These are phyloP conservation scores for Margaritifera margaritifera DNA, from an alignment of 2,888 invertebrate species.

Conservation along the genomic window DNA sequence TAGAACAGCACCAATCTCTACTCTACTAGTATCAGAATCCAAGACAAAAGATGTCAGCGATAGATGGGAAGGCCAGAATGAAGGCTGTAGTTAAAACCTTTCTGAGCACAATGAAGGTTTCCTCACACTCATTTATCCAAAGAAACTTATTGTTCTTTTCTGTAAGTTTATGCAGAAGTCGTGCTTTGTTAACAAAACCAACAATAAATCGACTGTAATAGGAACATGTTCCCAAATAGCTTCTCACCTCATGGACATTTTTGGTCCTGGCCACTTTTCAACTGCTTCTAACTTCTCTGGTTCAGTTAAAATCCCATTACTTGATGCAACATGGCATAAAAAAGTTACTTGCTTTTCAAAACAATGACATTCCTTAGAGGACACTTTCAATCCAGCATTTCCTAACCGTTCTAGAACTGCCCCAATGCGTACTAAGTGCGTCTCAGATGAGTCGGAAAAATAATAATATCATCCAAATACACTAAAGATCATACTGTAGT, in stretches of 20 bases:
- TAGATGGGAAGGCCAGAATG: background rate
- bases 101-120: conserved; percentile 1
- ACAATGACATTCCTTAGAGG: no score
- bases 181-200: conserved; percentile 31
- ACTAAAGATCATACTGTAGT: no score
- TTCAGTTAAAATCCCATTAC: conserved; percentile 26
- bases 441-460: no score
- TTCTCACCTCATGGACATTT: no score
- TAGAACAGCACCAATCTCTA: conserved; percentile 20
- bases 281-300: no score
- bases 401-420: no score
- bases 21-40: conserved; percentile 17
- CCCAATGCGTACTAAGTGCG: no score
- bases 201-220: conserved; percentile 41
- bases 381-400: no score
- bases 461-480: no score
- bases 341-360: conserved; percentile 22
- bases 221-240: no score
- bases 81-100: background rate
- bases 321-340: conserved; percentile 37
- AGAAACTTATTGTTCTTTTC: conserved; percentile 15
- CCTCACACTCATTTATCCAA: conserved; percentile 20
- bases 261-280: no score
- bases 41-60: conserved; percentile 2
- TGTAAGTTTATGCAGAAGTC: no score